phyloP scores from a whole-genome alignment of 2,888 invertebrate species.

The Nemoura dubitans region DNA sequence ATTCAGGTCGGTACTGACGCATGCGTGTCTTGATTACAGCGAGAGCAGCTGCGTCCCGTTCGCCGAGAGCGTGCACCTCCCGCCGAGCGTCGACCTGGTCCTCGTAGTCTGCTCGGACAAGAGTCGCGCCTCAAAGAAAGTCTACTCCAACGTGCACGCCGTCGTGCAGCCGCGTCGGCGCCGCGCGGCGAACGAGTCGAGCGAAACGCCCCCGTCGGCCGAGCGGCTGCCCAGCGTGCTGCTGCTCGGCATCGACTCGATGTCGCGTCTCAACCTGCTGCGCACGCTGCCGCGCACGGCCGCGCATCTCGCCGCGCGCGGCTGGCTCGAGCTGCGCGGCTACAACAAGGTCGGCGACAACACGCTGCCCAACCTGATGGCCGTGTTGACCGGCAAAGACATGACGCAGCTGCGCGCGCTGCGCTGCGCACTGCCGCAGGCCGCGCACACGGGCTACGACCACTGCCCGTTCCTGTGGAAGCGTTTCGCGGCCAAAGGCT shows the following conservation, averaged over 20 bases:
- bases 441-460: slow-evolving; percentile 65
- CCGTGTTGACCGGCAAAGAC: slow-evolving; percentile 76
- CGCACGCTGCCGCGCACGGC: slow-evolving; percentile 79
- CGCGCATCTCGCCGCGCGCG: slow-evolving; percentile 71
- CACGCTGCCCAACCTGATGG: slow-evolving; percentile 90
- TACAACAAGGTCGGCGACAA: slow-evolving; percentile 80
- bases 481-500: slow-evolving; percentile 73
- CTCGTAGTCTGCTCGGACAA: slow-evolving; percentile 63
- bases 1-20: neutral
- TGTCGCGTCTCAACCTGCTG: slow-evolving; percentile 80
- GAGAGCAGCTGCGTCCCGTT: slow-evolving; percentile 64
- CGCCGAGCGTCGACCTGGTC: slow-evolving; percentile 61
- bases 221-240: slow-evolving; percentile 64
- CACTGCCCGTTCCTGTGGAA: slow-evolving; percentile 82
- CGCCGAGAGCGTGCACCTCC: slow-evolving; percentile 57
- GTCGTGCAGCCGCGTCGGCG: slow-evolving; percentile 57
- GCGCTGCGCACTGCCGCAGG: slow-evolving; percentile 52
- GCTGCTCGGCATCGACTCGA: slow-evolving; percentile 85
- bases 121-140: slow-evolving; percentile 52
- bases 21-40: slow-evolving; percentile 54
- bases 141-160: slow-evolving; percentile 68
- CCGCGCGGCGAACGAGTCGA: neutral
- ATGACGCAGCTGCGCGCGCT: slow-evolving; percentile 52
- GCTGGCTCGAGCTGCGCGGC: slow-evolving; percentile 77
- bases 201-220: neutral